A percentile compares a stretch with the other conserved stretches of the same genome.
Conservation (phyloP, 1,140 invertebrate genomes). For the Drosophila serrata region DNA sequence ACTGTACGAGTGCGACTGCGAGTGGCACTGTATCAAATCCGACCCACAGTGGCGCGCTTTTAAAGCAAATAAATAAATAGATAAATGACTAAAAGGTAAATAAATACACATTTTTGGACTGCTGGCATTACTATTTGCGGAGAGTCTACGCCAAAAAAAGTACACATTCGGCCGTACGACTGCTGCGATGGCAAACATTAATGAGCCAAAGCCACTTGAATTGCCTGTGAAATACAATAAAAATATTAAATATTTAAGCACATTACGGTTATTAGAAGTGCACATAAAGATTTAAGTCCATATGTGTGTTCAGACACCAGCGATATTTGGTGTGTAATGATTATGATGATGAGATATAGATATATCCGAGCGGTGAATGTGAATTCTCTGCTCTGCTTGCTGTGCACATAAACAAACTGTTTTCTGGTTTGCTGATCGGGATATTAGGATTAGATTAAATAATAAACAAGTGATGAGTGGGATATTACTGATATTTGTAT, state of each 20-base stretch:
- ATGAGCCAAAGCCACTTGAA: constrained; percentile 65
- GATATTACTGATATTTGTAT: too few relatives aligned
- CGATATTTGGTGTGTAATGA: constrained; percentile 40
- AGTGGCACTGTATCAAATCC: constrained; percentile 45
- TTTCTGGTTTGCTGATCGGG: neutral
- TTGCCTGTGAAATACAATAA: constrained; percentile 73
- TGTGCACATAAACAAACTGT: constrained; percentile 16
- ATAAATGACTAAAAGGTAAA: constrained; percentile 83
- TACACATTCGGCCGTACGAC: constrained; percentile 51
- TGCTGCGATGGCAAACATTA: constrained; percentile 54
- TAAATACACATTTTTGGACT: constrained; percentile 79
- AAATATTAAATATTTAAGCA: constrained; percentile 82
- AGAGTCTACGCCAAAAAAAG: constrained; percentile 58
- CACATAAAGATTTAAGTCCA: constrained; percentile 62
- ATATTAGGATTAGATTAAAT: neutral
- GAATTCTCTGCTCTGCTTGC: constrained; percentile 5
- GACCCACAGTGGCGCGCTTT: constrained; percentile 76
- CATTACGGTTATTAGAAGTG: constrained; percentile 75
- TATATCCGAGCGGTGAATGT: constrained; percentile 14
- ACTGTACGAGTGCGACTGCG: constrained; percentile 11
- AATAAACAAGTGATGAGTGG: too few relatives aligned
- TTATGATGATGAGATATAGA: constrained; percentile 35
- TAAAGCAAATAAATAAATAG: constrained; percentile 82
- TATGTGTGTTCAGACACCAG: constrained; percentile 35
- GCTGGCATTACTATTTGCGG: constrained; percentile 65